Evolutionary conservation across 2,113 vertebrate genomes (phyloP).

Genomic region (Ranitomeya variabilis): DNA sequence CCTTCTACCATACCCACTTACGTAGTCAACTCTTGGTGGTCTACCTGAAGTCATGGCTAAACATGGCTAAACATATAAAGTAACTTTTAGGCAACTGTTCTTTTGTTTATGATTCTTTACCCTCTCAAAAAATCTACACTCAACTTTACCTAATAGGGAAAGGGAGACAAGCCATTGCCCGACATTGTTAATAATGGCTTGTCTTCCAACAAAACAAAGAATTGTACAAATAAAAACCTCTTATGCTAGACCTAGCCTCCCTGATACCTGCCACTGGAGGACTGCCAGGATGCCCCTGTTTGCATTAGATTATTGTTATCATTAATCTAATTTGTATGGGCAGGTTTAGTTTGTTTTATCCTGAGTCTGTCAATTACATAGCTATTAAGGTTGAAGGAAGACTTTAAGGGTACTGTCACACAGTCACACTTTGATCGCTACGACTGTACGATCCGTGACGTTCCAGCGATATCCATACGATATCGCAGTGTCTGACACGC

Average conservation of each 20-base stretch:
- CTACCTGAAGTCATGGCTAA: background rate
- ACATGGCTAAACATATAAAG: background rate
- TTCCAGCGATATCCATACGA: too few species aligned
- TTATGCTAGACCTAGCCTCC: background rate
- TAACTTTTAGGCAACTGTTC: background rate
- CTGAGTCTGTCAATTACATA: background rate
- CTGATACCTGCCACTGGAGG: background rate
- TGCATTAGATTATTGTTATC: background rate
- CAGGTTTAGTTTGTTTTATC: background rate
- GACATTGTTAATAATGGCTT: background rate
- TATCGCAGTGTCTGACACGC: too few species aligned
- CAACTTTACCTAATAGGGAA: background rate
- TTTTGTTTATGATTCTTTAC: background rate
- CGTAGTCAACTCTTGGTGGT: background rate
- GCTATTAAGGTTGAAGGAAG: too few species aligned
- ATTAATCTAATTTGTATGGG: background rate
- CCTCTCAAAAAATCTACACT: background rate
- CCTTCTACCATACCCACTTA: background rate
- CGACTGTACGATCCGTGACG: too few species aligned
- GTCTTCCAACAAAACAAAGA: background rate
- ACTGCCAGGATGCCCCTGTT: background rate
- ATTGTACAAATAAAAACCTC: background rate
- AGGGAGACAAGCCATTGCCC: background rate
- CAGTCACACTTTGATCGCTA: too few species aligned
- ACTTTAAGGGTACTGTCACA: too few species aligned